Base-by-base conservation (phyloP, 2,888 invertebrate genomes). In the Drosophila bunnanda region DNA sequence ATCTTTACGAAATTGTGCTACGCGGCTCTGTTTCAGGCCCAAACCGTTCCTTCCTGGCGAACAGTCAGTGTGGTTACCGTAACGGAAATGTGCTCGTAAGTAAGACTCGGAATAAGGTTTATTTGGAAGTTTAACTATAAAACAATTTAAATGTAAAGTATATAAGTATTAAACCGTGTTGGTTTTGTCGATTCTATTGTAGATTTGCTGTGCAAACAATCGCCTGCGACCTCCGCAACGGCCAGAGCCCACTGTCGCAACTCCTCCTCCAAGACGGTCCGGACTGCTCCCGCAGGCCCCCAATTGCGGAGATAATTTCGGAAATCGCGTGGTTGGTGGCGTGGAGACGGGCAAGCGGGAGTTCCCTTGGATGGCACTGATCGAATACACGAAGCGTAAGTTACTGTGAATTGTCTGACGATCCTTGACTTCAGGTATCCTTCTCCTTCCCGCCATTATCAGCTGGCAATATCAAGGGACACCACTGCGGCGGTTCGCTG, bases 401-500 rank as follows among this genome's bases (percentile, higher is more conserved):
- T 71, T 6, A 17, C 8, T 10, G 9, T 1, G 1, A 53, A 10
- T 4, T n/a, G 9, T 6, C 7, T 17, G 10, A n/a, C 7, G 22
- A 44, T 15, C n/a, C 6, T 20, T 2, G 13, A 25, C 9, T 17
- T 32, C 10, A 36, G 5, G 12, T n/a, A 28, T 48, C 32, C 32
- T 20, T 10, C 28, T 38, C 7, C 1, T 34, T 89, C 91, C 41
- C 78, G 13, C 13, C 15, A 50, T 50, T 20, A 15, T 8, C 15
- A 94, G 94, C 94, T 89, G 94, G 93, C 53, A 93, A 93, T 36
- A 93, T 93, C 0, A 93, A 92, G 81, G 94, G 95, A 0, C 95
- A 95, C 78, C 95, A 95, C 78, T 96, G 96, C 82, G 96, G 96
- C 0, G 96, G 96, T 0, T 95, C 95, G 0, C 91, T 96, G 38